Evolutionary conservation across 2,888 invertebrate genomes (phyloP), one percentile per base, ranked within the genome.

Genomic region (Frankliniella intonsa): DNA sequence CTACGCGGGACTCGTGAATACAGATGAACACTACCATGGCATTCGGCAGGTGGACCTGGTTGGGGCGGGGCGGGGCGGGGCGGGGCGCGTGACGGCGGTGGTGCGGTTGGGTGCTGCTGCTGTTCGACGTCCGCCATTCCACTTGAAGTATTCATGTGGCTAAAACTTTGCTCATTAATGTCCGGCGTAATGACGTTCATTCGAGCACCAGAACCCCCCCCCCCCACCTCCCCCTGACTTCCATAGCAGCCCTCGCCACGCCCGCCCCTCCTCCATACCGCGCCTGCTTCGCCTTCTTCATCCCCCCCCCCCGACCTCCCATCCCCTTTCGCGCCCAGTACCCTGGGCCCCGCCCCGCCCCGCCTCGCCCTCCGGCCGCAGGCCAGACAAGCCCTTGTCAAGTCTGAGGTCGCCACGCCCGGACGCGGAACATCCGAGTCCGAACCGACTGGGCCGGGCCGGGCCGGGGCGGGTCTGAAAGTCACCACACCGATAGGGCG

Each of bases 141-240:
- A n/a, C 69, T 76, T 76, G 69, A 76, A 76, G 69, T 76, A 76
- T 76, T 76, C 69, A 76, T 76, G 69, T 76, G 69, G 69, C 69
- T 22, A 76, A 76, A 76, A 76, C 69, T 76, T 76, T 76, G 69
- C 69, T 76, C 69, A 76, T 76, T 76, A 76, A 76, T 25, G 69
- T 76, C 69, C 69, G 69, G 22, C 25, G 69, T 76, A 76, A 76
- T 76, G 69, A 76, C 69, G 69, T 76, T 25, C 69, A 22, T 76
- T 76, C 69, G 69, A 25, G 69, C 25, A 22, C 25, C 69, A 22
- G 10, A 11, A 9, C n/a, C 69, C 22, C 69, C 69, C 22, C 69
- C 22, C 22, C 22, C 22, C 69, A 1, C 69, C 65, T 2, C n/a
- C 65, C n/a, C 65, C 55, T 55, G 10, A 9, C 51, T 14, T 14